Conservation (phyloP, 2,797 vertebrate species). For the Macrochelys suwanniensis region DNA sequence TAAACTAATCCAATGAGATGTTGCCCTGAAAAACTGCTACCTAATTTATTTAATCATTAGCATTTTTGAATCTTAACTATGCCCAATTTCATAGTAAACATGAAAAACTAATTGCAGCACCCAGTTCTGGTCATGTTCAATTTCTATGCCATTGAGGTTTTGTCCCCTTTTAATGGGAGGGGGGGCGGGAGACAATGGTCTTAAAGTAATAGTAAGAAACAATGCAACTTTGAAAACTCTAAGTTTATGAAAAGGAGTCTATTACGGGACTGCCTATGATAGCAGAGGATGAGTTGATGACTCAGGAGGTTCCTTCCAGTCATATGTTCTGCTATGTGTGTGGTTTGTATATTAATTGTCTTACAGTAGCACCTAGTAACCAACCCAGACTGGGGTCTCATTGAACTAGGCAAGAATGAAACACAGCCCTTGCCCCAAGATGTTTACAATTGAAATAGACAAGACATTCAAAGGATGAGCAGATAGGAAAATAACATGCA, state of each 20-base stretch:
- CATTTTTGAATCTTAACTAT: constrained; percentile 71
- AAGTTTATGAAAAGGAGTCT: too few relatives aligned
- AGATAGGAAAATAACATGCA: not conserved
- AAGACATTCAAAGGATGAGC: not conserved
- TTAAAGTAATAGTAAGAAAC: constrained; percentile 62
- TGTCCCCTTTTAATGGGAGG: constrained; percentile 45
- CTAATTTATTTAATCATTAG: constrained; percentile 72
- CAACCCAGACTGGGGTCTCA: not conserved
- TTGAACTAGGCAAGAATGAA: not conserved
- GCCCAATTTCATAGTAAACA: constrained; percentile 56
- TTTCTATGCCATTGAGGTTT: constrained; percentile 40
- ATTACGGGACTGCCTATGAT: too few relatives aligned
- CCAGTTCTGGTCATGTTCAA: constrained; percentile 57
- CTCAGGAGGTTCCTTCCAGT: too few relatives aligned
- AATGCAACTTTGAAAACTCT: constrained; percentile 34
- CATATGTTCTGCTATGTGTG: not conserved
- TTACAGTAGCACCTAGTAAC: constrained; percentile 13
- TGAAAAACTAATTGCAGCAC: constrained; percentile 68
- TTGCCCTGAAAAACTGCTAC: constrained; percentile 58
- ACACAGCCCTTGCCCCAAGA: not conserved
- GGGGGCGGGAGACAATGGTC: constrained; percentile 36
- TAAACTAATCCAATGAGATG: constrained; percentile 60
- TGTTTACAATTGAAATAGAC: not conserved
- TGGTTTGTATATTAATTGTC: constrained; percentile 49
- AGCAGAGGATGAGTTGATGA: too few relatives aligned